These are phyloP conservation scores for Clavelina lepadiformis DNA, from an alignment of 23 tunicate species.

Conservation along the genomic window DNA sequence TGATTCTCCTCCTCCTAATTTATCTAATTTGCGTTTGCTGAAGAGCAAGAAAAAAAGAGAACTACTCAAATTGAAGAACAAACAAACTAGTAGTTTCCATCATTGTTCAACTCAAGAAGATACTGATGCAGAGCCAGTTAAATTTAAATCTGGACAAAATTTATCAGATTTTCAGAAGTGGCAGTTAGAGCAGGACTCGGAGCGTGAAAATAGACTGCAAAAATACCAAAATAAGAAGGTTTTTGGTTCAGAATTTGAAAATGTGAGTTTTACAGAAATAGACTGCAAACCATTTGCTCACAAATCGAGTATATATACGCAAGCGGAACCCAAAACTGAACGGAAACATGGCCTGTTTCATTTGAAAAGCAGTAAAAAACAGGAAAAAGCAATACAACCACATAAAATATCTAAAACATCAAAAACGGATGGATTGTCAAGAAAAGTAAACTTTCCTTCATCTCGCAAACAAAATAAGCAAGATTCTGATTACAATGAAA, in stretches of 20 bases:
- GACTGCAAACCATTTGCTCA: constrained; percentile 1
- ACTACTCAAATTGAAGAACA: constrained; percentile 10
- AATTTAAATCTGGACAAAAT: neutral
- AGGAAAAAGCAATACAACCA: too few relatives aligned
- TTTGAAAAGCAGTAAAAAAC: too few relatives aligned
- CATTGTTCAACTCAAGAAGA: neutral
- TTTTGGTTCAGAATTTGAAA: neutral
- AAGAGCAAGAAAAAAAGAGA: constrained; percentile 16
- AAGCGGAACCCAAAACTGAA: too few relatives aligned
- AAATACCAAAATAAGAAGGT: neutral
- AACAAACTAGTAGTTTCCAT: too few relatives aligned
- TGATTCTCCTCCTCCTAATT: constrained; percentile 32
- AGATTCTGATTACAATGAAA: too few relatives aligned
- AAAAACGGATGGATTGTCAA: neutral
- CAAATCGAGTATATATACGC: constrained; percentile 1
- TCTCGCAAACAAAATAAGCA: too few relatives aligned
- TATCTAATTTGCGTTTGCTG: constrained; percentile 19
- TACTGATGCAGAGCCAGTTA: neutral
- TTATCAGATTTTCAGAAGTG: constrained; percentile 73
- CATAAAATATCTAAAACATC: too few relatives aligned
- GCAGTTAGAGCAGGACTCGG: constrained; percentile 60
- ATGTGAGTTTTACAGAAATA: constrained; percentile 6
- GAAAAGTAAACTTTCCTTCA: neutral
- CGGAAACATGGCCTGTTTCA: too few relatives aligned
- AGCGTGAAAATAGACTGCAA: constrained; percentile 26